A percentile compares a stretch with the other conserved stretches of the same genome.
phyloP scores from a whole-genome alignment of 1,140 invertebrate genomes.

The Neodiprion lecontei region DNA sequence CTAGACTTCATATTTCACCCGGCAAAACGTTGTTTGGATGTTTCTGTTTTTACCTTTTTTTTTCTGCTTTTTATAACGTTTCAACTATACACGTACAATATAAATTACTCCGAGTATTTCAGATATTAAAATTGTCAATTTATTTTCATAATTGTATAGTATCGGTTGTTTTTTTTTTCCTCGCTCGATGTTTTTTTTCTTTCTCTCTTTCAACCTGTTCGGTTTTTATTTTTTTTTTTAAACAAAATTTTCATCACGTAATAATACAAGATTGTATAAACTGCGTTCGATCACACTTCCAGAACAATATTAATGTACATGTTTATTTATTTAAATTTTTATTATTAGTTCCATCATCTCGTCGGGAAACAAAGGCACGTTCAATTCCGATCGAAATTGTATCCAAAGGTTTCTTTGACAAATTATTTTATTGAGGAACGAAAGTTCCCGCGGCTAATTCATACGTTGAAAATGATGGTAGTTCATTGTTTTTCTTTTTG shows the following conservation, averaged over 20 bases:
- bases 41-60: neutral
- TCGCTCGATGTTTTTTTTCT: neutral
- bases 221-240: neutral
- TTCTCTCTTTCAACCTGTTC: no score
- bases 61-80: no score
- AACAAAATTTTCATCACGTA: neutral
- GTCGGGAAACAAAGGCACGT: neutral
- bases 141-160: no score
- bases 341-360: no score
- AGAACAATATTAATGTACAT: no score
- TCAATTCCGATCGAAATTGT: neutral
- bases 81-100: constrained; percentile 35
- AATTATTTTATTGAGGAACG: neutral
- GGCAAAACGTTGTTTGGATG: no score
- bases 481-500: neutral
- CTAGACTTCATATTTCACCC: no score
- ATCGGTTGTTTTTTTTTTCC: neutral
- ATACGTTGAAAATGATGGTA: neutral
- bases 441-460: neutral
- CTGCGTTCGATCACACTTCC: no score
- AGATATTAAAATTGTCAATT: neutral
- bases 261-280: neutral
- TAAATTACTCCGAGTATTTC: neutral
- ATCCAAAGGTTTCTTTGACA: neutral
- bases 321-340: no score